Percentiles rank a stretch among this genome's conserved stretches.
Evolutionary conservation across 2,113 vertebrate genomes (phyloP).

Genomic region (Microtus ochrogaster): DNA sequence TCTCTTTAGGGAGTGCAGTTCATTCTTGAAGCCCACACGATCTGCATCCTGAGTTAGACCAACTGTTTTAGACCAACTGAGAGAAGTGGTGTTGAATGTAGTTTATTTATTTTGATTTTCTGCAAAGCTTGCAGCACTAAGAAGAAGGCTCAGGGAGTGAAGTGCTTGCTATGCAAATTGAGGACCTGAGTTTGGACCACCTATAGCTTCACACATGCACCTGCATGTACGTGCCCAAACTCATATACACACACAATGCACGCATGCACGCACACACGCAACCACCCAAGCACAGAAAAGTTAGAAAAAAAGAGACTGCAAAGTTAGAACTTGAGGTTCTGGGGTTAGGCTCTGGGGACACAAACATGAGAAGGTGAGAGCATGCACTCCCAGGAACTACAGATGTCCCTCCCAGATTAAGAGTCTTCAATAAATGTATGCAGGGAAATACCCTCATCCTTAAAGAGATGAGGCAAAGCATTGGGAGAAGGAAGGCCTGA

Average conservation of each 20-base stretch:
- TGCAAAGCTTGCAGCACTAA: not conserved
- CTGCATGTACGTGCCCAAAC: not conserved
- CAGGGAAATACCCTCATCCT: rapidly evolving
- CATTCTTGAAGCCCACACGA: not conserved
- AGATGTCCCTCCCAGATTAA: not conserved
- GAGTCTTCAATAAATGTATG: not conserved
- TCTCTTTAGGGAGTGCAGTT: not conserved
- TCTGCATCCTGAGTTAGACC: not conserved
- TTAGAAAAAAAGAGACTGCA: not conserved
- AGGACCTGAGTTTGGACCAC: not conserved
- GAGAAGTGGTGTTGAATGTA: too few relatives aligned
- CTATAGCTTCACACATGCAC: not conserved
- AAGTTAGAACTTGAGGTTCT: not conserved
- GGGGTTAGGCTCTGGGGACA: not conserved
- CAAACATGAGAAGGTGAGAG: not conserved
- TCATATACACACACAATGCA: not conserved
- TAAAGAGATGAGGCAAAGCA: not conserved
- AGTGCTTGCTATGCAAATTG: not conserved
- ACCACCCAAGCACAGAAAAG: not conserved
- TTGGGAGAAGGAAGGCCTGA: not conserved
- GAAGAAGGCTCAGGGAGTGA: not conserved
- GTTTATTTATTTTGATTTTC: not conserved
- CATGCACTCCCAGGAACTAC: not conserved
- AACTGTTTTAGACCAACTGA: not conserved
- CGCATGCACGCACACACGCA: rapidly evolving